Base-by-base conservation (phyloP, 2,888 invertebrate species). In the Latrodectus elegans region DNA sequence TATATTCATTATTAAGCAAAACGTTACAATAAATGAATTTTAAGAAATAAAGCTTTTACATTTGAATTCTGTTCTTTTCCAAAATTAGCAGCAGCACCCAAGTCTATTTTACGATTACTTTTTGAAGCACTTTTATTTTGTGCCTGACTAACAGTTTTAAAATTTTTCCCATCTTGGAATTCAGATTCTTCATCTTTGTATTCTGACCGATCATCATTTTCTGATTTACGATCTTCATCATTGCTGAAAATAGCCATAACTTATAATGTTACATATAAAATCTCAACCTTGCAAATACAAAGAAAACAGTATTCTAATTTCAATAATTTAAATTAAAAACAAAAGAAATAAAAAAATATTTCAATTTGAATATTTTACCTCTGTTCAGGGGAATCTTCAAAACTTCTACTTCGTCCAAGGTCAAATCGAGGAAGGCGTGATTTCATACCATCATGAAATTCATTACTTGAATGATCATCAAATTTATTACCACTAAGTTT, bases 51-150 rank as follows among this genome's bases (percentile, higher is more conserved):
- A 49, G 76, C 83, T 26, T 64, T 79, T 52, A 85, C 85, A 53
- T 64, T 38, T 26, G 85, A 51, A 91, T 92, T 90, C 92, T 91
- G 92, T 75, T 92, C 92, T 84, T 92, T 92, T 52, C 91, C 91
- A 82, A 90, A 95, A 91, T 94, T 94, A 2, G 95, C 95, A 8
- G 95, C 95, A 65, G 95, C 95, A 80, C 95, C 95, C 73, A 95
- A 91, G 90, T 94, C 94, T 53, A 95, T 90, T 75, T 89, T 90
- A 22, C 82, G 71, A 74, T 68, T 78, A 75, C 81, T 78, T 70
- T 89, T 89, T 71, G 86, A 55, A n/a, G 64, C 70, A 38, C 38
- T 82, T 75, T 83, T 88, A 51, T 53, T 88, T 11, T 88, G 86
- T 14, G 53, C 17, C 10, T 68, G 60, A 22, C 38, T 65, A 22